Conservation (phyloP, 2,888 invertebrate species). For the Trissoscelio sp. region DNA sequence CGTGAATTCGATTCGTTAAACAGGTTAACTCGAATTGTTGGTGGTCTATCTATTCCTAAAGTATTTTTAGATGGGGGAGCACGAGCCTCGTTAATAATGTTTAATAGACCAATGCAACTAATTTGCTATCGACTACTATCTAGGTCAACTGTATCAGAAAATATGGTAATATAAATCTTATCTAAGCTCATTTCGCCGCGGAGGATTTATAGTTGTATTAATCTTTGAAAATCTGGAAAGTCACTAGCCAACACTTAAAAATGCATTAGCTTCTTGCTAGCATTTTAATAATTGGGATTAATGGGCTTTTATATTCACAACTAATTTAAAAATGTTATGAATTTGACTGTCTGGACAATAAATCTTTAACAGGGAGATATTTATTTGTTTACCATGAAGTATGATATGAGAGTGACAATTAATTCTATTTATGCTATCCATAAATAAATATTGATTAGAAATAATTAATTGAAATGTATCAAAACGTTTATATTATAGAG, state of each 20-base stretch:
- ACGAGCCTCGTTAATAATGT: conserved; percentile 6
- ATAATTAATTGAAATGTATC: too few relatives aligned
- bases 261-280: conserved; percentile 12
- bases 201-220: conserved; percentile 21
- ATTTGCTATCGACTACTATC: conserved; percentile 40
- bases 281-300: conserved; percentile 1
- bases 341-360: too few relatives aligned
- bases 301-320: too few relatives aligned
- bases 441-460: too few relatives aligned
- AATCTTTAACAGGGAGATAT: too few relatives aligned
- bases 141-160: conserved; percentile 37
- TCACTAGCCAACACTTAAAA: conserved; percentile 28
- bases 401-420: too few relatives aligned
- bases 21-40: background rate
- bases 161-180: conserved; percentile 52
- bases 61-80: conserved; percentile 1
- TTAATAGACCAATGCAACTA: conserved; percentile 38
- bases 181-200: conserved; percentile 39
- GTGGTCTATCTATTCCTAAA: background rate
- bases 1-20: background rate
- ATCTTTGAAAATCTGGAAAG: conserved; percentile 29
- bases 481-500: too few relatives aligned
- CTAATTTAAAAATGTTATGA: too few relatives aligned
- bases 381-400: too few relatives aligned
- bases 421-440: too few relatives aligned